phyloP scores from a whole-genome alignment of 1,140 invertebrate genomes.

The Hirudo medicinalis region DNA sequence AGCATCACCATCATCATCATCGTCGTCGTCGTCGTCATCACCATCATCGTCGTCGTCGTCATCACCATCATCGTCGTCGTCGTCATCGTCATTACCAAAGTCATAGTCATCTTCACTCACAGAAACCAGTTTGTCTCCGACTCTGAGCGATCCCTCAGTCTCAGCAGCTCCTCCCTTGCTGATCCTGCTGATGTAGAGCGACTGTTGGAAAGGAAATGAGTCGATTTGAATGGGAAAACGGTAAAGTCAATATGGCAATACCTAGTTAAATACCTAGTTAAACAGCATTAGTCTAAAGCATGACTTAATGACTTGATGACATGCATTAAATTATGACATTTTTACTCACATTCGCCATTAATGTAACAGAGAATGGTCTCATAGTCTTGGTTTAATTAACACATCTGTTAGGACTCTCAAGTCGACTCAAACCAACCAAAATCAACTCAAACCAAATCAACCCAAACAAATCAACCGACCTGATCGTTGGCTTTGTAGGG shows the following conservation, averaged over 20 bases:
- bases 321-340: too few species aligned
- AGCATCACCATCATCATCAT: neutral
- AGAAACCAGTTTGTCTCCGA: constrained; percentile 82
- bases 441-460: neutral
- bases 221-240: too few species aligned
- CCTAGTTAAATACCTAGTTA: too few species aligned
- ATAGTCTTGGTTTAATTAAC: too few species aligned
- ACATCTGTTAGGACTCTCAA: too few species aligned
- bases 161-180: constrained; percentile 80
- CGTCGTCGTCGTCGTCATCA: neutral
- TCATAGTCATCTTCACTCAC: constrained; percentile 46
- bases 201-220: constrained; percentile 26
- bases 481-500: constrained; percentile 55
- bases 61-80: neutral
- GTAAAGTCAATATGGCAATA: too few species aligned
- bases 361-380: too few species aligned
- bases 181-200: constrained; percentile 79
- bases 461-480: constrained; percentile 22
- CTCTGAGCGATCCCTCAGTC: constrained; percentile 75
- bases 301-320: too few species aligned
- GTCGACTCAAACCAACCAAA: too few species aligned
- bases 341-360: too few species aligned
- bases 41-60: neutral
- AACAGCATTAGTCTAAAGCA: too few species aligned
- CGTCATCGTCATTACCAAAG: neutral